Conservation (phyloP, 37 sponge, comb jelly and placozoan genomes). For the Halisarca cf. caerulea region DNA sequence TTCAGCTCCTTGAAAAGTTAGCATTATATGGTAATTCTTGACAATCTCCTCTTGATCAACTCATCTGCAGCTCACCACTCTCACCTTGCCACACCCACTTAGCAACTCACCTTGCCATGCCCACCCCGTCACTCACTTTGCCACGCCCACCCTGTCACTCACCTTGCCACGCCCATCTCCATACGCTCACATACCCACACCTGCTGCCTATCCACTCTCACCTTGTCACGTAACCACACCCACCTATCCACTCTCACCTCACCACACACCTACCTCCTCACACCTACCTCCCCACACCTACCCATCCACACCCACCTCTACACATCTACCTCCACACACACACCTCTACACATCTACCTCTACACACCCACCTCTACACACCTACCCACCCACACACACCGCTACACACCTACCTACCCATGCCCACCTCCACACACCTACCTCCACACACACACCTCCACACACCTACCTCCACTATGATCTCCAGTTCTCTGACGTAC, state of each 20-base stretch:
- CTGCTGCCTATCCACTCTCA: no score
- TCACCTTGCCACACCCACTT: no score
- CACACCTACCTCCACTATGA: neutral
- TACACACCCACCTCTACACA: neutral
- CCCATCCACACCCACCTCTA: neutral
- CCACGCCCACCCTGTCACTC: no score
- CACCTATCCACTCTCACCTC: neutral
- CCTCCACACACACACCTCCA: neutral
- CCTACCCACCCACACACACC: neutral
- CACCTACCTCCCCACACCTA: neutral
- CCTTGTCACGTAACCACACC: neutral
- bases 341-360: neutral
- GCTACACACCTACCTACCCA: neutral
- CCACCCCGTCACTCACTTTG: no score
- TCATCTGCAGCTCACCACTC: no score
- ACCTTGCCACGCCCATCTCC: no score
- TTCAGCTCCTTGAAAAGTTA: no score
- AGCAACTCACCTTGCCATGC: no score
- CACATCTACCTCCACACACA: neutral
- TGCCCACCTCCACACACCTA: neutral
- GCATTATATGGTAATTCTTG: no score
- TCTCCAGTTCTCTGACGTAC: neutral
- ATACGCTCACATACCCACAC: no score
- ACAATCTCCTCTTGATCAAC: no score
- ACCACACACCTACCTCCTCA: neutral